Percentiles rank a stretch among this genome's conserved stretches.
Conservation (phyloP, 2,888 invertebrate genomes). For the Drosophila macrothrix region DNA sequence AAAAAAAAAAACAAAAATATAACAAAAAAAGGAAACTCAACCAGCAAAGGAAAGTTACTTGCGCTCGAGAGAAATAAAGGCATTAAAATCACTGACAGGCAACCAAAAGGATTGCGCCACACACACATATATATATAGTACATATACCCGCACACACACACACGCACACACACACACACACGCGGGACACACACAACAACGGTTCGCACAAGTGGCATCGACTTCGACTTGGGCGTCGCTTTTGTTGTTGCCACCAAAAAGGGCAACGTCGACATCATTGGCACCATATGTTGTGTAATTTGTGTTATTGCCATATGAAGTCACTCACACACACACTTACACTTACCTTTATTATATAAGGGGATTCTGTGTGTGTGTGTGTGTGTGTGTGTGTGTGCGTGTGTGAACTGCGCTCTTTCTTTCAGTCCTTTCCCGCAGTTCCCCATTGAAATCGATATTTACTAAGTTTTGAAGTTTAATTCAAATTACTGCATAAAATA, state of each 20-base stretch:
- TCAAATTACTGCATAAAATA: conserved; percentile 75
- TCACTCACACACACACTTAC: conserved; percentile 45
- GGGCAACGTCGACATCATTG: conserved; percentile 84
- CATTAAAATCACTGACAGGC: conserved; percentile 83
- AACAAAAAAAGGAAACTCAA: conserved; percentile 38
- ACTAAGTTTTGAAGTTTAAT: conserved; percentile 79
- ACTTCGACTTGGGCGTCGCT: conserved; percentile 39
- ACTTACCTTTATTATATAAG: not conserved
- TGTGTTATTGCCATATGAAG: conserved; percentile 84
- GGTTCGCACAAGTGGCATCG: conserved; percentile 59
- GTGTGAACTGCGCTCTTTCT: conserved; percentile 35
- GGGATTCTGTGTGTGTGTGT: conserved; percentile 1
- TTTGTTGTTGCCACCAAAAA: conserved; percentile 73
- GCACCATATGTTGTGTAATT: conserved; percentile 85
- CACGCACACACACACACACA: conserved; percentile 38
- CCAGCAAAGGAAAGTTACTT: conserved; percentile 59
- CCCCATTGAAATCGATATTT: conserved; percentile 70
- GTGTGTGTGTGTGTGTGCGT: conserved; percentile 12
- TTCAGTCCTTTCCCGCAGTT: conserved; percentile 30
- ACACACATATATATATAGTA: conserved; percentile 28
- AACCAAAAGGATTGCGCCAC: conserved; percentile 76
- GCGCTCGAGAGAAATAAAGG: conserved; percentile 78
- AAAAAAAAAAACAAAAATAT: conserved; percentile 45
- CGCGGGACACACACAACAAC: conserved; percentile 28
- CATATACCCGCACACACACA: conserved; percentile 30